Conservation (phyloP, 2,113 vertebrate genomes). For the Brevimyrus niger region DNA sequence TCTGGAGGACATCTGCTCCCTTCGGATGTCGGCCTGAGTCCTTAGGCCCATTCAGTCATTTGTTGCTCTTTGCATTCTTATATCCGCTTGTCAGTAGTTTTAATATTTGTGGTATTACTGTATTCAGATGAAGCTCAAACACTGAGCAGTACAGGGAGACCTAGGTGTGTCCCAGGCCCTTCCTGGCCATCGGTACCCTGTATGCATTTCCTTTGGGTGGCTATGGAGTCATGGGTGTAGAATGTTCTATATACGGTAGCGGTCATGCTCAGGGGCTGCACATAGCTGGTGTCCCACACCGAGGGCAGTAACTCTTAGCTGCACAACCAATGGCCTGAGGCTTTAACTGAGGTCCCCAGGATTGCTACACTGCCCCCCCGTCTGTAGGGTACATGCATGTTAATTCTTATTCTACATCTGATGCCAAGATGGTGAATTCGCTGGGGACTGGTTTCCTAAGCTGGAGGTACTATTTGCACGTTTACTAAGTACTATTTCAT, state of each 20-base stretch:
- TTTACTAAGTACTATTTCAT: not conserved
- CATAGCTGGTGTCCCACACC: not conserved
- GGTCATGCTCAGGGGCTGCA: not conserved
- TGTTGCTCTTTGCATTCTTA: not conserved
- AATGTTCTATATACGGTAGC: not conserved
- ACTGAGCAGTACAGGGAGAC: not conserved
- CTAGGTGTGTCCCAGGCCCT: not conserved
- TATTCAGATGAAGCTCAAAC: not conserved
- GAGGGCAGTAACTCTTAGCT: not conserved
- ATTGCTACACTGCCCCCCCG: too few relatives aligned
- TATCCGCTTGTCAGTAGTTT: not conserved
- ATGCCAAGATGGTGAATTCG: not conserved
- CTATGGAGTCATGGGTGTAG: not conserved
- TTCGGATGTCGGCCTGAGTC: not conserved
- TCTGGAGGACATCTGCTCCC: not conserved
- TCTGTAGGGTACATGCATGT: not conserved
- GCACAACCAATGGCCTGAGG: not conserved
- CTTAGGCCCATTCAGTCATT: not conserved
- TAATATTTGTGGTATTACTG: not conserved
- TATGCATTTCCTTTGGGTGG: not conserved
- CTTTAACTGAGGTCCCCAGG: not conserved
- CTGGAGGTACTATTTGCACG: not conserved
- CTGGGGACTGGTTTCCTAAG: not conserved
- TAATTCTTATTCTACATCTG: not conserved
- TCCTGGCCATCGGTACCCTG: not conserved